These are phyloP conservation scores for Apodemia duryi DNA, from an alignment of 2,888 invertebrate genomes.

Conservation along the genomic window DNA sequence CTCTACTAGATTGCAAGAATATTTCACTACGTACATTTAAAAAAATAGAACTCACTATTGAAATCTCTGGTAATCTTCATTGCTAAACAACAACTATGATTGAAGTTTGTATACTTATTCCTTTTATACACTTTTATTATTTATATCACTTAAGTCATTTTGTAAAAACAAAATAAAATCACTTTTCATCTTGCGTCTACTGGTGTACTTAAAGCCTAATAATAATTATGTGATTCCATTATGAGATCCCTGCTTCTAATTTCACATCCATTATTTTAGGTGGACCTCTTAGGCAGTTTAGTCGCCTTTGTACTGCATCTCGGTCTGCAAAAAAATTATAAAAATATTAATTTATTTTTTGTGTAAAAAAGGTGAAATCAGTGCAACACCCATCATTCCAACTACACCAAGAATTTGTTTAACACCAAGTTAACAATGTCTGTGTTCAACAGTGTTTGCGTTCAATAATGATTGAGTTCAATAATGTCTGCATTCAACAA, in stretches of 20 bases:
- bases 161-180: conserved; percentile 74
- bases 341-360: not conserved
- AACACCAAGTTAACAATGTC: too few relatives aligned
- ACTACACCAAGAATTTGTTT: too few relatives aligned
- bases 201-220: conserved; percentile 53
- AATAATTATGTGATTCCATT: conserved; percentile 55
- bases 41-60: conserved; percentile 75
- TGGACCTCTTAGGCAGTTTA: conserved; percentile 78
- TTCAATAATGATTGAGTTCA: too few relatives aligned
- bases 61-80: conserved; percentile 66
- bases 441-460: too few relatives aligned
- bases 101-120: conserved; percentile 60
- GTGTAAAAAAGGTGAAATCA: too few relatives aligned
- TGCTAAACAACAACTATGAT: conserved; percentile 54
- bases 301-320: conserved; percentile 96
- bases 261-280: conserved; percentile 74
- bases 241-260: conserved; percentile 75
- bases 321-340: conserved; percentile 83
- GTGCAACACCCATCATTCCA: too few relatives aligned
- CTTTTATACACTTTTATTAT: conserved; percentile 62
- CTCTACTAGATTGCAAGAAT: conserved; percentile 43
- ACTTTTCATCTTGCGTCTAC: conserved; percentile 63
- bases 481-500: too few relatives aligned
- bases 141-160: conserved; percentile 54
- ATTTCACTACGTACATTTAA: conserved; percentile 53